Conservation (phyloP, 2,888 invertebrate genomes). For the Scrobipalpa atriplicella region DNA sequence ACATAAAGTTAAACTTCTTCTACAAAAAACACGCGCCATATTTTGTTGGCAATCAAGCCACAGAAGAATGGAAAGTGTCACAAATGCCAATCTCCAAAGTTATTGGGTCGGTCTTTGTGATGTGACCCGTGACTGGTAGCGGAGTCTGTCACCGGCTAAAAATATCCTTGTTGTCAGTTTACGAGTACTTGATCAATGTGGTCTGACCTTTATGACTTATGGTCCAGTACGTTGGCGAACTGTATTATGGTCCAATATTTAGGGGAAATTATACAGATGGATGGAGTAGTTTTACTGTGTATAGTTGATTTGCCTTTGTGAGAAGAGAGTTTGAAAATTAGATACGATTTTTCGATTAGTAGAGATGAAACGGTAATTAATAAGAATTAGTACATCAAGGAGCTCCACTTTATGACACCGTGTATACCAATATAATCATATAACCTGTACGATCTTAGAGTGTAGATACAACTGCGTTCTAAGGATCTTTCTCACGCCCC, state of each 20-base stretch:
- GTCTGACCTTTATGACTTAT: neutral
- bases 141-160: slow-evolving; percentile 6
- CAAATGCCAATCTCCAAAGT: neutral
- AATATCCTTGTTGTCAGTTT: slow-evolving; percentile 1
- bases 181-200: neutral
- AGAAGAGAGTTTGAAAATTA: too few species aligned
- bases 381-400: too few species aligned
- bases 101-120: slow-evolving; percentile 14
- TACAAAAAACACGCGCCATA: too few species aligned
- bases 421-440: neutral
- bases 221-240: too few species aligned
- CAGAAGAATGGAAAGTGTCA: slow-evolving; percentile 15
- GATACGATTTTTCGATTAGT: too few species aligned
- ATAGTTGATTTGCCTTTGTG: too few species aligned
- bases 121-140: slow-evolving; percentile 2
- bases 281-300: too few species aligned
- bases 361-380: too few species aligned
- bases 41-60: neutral
- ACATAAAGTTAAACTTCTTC: neutral
- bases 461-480: too few species aligned
- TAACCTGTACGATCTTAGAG: neutral
- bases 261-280: too few species aligned
- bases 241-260: too few species aligned
- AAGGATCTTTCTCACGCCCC: neutral
- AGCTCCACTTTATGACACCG: too few species aligned